Evolutionary conservation across 2,113 vertebrate genomes (phyloP).

Genomic region (Centropus unirufus): DNA sequence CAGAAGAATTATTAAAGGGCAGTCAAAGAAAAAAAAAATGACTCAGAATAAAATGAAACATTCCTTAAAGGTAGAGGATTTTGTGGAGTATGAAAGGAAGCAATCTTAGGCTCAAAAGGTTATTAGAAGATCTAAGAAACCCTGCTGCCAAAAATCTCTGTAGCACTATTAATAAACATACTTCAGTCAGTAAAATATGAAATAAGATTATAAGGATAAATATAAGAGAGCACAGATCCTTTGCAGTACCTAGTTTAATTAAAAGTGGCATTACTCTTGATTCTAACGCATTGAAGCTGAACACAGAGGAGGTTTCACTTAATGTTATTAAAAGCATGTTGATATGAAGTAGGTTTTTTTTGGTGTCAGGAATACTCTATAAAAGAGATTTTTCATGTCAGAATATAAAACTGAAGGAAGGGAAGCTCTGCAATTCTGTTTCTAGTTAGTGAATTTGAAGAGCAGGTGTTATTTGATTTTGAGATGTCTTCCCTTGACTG

Average conservation of each 20-base stretch:
- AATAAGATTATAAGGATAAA: constrained; percentile 33
- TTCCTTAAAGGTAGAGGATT: constrained; percentile 50
- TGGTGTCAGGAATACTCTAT: not conserved
- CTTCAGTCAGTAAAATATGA: constrained; percentile 20
- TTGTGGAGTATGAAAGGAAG: constrained; percentile 44
- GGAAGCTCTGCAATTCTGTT: not conserved
- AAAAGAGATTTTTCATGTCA: not conserved
- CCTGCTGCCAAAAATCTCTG: constrained; percentile 5
- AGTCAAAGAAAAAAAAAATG: constrained; percentile 37
- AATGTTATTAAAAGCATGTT: constrained; percentile 23
- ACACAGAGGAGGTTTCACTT: not conserved
- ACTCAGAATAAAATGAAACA: constrained; percentile 30
- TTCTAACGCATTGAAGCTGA: not conserved
- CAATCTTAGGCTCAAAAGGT: constrained; percentile 36
- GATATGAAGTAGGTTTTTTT: not conserved
- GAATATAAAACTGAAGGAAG: not conserved
- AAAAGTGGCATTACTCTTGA: constrained; percentile 12
- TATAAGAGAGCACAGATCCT: not conserved
- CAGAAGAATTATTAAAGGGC: not conserved
- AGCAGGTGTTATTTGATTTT: not conserved
- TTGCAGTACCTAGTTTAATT: constrained; percentile 47
- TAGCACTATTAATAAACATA: constrained; percentile 10
- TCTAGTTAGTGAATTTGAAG: not conserved
- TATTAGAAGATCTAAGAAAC: constrained; percentile 41
- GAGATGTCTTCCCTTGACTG: not conserved